Conservation (phyloP, 2,113 vertebrate genomes). For the Burhinus bistriatus region DNA sequence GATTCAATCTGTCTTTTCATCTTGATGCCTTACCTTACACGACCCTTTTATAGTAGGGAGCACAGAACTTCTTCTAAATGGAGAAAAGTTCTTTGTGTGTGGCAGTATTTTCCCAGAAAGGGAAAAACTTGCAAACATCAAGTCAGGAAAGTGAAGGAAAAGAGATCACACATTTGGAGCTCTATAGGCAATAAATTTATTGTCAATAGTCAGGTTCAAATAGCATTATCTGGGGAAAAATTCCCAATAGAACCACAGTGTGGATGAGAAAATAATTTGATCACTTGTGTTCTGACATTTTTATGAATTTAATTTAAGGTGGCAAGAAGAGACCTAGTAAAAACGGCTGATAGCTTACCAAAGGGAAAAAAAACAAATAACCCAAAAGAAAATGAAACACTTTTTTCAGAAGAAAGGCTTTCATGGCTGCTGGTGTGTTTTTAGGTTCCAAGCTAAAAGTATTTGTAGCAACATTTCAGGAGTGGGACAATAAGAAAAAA, state of each 20-base stretch:
- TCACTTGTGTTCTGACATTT: conserved; percentile 9
- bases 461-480: neutral
- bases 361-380: conserved; percentile 36
- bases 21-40: neutral
- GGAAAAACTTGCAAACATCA: neutral
- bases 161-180: conserved; percentile 1
- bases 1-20: neutral
- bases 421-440: conserved; percentile 21
- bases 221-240: neutral
- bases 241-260: neutral
- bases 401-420: conserved; percentile 35
- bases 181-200: conserved; percentile 15
- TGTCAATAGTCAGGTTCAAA: neutral
- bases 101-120: neutral
- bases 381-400: conserved; percentile 61
- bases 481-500: neutral
- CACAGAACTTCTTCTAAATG: neutral
- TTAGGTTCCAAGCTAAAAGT: neutral
- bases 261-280: conserved; percentile 26
- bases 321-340: conserved; percentile 49
- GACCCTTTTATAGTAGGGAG: neutral
- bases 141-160: conserved; percentile 15
- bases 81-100: neutral
- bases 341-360: conserved; percentile 3
- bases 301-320: conserved; percentile 59